phyloP scores from a whole-genome alignment of 2,113 vertebrate genomes.

The Eudyptes chrysolophus region DNA sequence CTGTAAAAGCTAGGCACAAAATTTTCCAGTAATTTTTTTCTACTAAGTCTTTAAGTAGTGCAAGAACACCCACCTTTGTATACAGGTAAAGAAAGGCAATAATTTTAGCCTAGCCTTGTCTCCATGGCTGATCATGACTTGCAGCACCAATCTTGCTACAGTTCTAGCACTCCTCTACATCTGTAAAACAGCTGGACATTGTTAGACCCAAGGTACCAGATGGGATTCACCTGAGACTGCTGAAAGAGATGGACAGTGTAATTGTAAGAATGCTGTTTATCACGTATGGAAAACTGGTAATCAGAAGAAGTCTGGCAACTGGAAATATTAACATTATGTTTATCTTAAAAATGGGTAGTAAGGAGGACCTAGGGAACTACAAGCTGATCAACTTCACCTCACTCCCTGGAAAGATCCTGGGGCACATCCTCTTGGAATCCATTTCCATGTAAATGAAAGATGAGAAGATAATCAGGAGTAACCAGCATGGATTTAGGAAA shows the following conservation, averaged over 20 bases:
- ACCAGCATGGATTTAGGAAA: not conserved
- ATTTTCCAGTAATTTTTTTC: not conserved
- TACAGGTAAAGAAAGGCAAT: not conserved
- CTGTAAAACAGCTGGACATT: not conserved
- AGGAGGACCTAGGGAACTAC: not conserved
- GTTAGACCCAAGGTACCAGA: not conserved
- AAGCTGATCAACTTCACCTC: not conserved
- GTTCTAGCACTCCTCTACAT: not conserved
- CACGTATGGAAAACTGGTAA: accelerated
- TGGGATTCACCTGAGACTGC: not conserved
- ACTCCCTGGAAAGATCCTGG: not conserved
- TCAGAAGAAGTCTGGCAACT: not conserved
- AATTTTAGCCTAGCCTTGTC: not conserved
- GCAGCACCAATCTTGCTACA: not conserved
- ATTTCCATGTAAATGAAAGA: not conserved
- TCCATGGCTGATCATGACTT: not conserved
- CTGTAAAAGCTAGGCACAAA: not conserved
- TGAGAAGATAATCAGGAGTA: not conserved
- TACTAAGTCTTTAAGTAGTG: not conserved
- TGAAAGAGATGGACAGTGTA: not conserved
- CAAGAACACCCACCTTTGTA: not conserved
- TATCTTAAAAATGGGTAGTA: not conserved
- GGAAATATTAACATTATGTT: not conserved
- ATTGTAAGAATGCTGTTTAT: not conserved
- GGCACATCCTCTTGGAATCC: not conserved